Conservation (phyloP, 2,888 invertebrate species). For the Allophyes oxyacanthae region DNA sequence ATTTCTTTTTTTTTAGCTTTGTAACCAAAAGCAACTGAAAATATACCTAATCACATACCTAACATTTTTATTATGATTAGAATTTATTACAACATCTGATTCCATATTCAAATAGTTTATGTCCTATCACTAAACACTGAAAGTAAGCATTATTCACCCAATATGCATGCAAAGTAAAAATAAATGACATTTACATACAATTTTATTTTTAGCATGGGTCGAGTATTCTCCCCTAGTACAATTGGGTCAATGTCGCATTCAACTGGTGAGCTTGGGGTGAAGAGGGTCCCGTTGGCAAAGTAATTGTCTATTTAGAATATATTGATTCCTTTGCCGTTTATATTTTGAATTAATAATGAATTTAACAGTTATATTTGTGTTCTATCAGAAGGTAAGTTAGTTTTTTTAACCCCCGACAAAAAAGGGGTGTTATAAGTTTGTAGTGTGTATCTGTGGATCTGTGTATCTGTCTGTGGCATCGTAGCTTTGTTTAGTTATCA, state of each 20-base stretch:
- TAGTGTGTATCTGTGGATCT: no score
- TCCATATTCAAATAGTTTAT: slow-evolving; percentile 45
- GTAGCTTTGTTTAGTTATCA: no score
- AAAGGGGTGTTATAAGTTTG: no score
- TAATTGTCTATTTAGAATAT: slow-evolving; percentile 63
- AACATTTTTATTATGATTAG: background rate
- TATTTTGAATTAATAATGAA: slow-evolving; percentile 6
- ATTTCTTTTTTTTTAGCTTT: no score
- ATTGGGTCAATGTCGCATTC: slow-evolving; percentile 81
- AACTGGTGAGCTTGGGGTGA: slow-evolving; percentile 65
- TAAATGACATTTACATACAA: slow-evolving; percentile 62
- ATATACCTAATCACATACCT: background rate
- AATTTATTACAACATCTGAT: slow-evolving; percentile 10
- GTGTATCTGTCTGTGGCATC: no score
- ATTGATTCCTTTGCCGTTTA: slow-evolving; percentile 45
- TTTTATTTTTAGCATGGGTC: slow-evolving; percentile 59
- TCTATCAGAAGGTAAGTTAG: no score
- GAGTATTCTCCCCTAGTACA: slow-evolving; percentile 41
- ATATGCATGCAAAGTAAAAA: slow-evolving; percentile 65
- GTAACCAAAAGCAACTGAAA: background rate
- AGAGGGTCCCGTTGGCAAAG: slow-evolving; percentile 52
- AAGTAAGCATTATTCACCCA: slow-evolving; percentile 47
- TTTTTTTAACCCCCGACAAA: no score
- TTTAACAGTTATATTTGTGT: background rate
- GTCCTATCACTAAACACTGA: slow-evolving; percentile 34